Percentiles rank a stretch among this genome's conserved stretches.
Evolutionary conservation across 2,113 vertebrate genomes (phyloP).

Genomic region (Tragelaphus strepsiceros): DNA sequence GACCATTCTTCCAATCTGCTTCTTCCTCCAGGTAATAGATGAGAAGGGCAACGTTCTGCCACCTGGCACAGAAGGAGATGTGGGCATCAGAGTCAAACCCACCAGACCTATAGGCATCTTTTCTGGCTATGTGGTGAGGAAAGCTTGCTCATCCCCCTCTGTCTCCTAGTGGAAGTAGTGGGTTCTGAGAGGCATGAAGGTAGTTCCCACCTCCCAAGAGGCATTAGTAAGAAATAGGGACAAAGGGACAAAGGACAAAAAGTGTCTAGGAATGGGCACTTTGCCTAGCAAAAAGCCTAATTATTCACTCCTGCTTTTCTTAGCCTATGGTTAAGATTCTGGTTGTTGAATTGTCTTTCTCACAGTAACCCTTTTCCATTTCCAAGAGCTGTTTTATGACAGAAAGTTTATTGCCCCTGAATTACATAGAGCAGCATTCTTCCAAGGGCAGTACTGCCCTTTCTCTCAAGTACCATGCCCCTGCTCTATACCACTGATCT

Average conservation of each 20-base stretch:
- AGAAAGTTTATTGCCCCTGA: background rate
- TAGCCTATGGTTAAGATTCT: background rate
- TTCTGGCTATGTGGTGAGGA: slow-evolving; percentile 83
- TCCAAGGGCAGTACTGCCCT: background rate
- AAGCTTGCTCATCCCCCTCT: background rate
- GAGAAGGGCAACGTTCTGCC: slow-evolving; percentile 78
- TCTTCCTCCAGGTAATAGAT: slow-evolving; percentile 83
- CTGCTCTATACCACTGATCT: background rate
- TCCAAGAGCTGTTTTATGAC: background rate
- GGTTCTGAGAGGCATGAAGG: background rate
- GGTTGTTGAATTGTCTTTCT: background rate
- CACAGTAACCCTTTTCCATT: background rate
- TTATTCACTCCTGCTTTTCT: background rate
- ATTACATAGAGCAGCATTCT: background rate
- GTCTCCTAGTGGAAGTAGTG: background rate
- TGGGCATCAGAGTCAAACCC: slow-evolving; percentile 85
- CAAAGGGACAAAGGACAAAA: background rate
- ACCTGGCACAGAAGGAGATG: slow-evolving; percentile 81
- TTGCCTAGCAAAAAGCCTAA: background rate
- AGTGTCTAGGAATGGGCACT: background rate
- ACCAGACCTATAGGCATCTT: slow-evolving; percentile 83
- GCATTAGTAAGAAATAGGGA: background rate
- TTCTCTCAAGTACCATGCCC: no score
- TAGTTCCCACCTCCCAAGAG: background rate
- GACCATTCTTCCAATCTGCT: background rate